phyloP scores from a whole-genome alignment of 2,113 vertebrate genomes.

The Zapus hudsonius region DNA sequence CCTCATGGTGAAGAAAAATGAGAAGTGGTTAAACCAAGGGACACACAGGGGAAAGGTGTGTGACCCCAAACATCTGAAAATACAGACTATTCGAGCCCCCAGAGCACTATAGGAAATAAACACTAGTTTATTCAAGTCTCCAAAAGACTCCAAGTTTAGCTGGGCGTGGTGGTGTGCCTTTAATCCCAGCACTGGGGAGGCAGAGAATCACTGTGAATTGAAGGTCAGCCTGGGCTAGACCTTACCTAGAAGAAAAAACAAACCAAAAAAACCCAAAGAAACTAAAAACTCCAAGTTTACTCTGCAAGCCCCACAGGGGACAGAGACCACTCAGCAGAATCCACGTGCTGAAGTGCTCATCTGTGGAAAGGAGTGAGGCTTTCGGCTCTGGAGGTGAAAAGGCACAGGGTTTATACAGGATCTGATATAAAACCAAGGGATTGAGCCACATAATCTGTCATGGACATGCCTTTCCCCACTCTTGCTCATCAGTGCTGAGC shows the following conservation, averaged over 20 bases:
- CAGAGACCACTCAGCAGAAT: neutral
- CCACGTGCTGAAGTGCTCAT: neutral
- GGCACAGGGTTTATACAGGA: neutral
- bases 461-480: neutral
- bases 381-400: neutral
- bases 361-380: neutral
- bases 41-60: neutral
- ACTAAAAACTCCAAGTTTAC: too few species aligned
- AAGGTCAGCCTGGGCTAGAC: neutral
- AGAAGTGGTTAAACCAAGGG: constrained; percentile 15
- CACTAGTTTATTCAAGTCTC: neutral
- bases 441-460: neutral
- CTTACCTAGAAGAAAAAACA: too few species aligned
- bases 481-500: neutral
- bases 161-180: neutral
- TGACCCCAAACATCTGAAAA: constrained; percentile 31
- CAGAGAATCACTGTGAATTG: neutral
- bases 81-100: neutral
- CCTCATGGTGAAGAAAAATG: neutral
- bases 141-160: neutral
- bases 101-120: neutral
- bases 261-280: too few species aligned
- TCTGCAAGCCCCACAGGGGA: neutral
- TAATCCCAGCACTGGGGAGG: neutral
- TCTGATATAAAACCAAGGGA: neutral